Evolutionary conservation across 1,140 invertebrate genomes (phyloP).

Genomic region (Lycorma delicatula): DNA sequence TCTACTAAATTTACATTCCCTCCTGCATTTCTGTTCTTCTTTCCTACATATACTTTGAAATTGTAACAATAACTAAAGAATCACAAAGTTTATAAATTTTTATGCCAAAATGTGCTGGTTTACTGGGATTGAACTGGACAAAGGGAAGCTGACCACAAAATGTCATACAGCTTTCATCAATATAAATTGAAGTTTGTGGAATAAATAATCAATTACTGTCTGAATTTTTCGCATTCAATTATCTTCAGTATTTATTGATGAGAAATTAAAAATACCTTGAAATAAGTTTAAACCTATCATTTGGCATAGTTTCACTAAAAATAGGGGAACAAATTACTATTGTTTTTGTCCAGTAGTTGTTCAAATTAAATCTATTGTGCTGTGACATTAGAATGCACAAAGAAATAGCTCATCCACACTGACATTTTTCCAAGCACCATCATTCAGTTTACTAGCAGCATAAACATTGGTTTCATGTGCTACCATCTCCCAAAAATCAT

Average conservation of each 20-base stretch:
- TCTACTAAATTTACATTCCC: not conserved
- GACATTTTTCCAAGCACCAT: not conserved
- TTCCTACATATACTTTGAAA: too few relatives aligned
- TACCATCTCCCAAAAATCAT: not conserved
- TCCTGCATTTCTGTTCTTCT: not conserved
- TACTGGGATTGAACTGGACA: not conserved
- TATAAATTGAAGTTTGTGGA: not conserved
- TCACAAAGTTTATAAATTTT: too few relatives aligned
- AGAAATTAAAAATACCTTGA: not conserved
- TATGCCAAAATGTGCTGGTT: not conserved
- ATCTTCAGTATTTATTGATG: not conserved
- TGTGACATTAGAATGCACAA: not conserved
- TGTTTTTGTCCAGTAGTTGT: not conserved
- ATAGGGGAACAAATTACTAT: not conserved
- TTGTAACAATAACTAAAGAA: too few relatives aligned
- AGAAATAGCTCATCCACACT: not conserved
- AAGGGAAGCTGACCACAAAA: too few relatives aligned
- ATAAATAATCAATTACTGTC: not conserved
- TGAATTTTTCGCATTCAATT: not conserved
- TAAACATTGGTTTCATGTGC: not conserved
- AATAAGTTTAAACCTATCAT: not conserved
- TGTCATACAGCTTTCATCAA: not conserved
- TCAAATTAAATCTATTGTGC: too few relatives aligned
- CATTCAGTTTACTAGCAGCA: not conserved
- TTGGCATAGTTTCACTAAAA: not conserved